Conservation (phyloP, 2,113 vertebrate species). For the Recurvirostra avosetta region DNA sequence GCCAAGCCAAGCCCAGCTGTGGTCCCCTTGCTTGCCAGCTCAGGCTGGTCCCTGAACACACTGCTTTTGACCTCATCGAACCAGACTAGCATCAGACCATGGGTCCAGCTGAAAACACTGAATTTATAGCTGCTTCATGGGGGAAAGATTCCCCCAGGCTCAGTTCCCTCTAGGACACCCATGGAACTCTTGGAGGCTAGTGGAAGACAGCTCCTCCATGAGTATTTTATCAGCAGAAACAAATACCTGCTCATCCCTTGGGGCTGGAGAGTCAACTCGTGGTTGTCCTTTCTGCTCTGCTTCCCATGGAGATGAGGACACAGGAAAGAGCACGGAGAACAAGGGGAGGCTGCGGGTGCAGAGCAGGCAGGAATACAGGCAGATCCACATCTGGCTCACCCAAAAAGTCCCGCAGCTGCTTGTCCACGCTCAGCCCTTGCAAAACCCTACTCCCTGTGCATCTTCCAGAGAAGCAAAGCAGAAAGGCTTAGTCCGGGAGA, state of each 20-base stretch:
- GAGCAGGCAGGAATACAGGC: neutral
- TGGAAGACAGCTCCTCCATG: neutral
- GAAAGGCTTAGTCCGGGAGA: neutral
- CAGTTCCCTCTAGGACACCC: neutral
- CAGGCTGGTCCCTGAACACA: accelerated
- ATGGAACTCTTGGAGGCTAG: accelerated
- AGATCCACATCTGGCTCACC: neutral
- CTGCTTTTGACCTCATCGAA: neutral
- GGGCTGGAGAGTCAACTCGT: accelerated
- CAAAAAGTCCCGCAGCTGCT: neutral
- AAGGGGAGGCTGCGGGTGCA: no score
- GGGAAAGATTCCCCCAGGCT: neutral
- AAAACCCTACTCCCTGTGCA: accelerated
- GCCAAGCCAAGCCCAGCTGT: accelerated
- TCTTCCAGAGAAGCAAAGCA: neutral
- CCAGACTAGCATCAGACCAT: accelerated
- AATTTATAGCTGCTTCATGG: accelerated
- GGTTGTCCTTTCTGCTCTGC: neutral
- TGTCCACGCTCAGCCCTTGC: neutral
- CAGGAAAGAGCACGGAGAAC: neutral
- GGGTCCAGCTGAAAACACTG: neutral
- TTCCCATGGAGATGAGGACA: neutral
- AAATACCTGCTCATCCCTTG: neutral
- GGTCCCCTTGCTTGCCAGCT: accelerated
- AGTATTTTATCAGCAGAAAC: neutral